Evolutionary conservation across 92 coral and sea anemone genomes (phyloP).

Genomic region (Zoanthus solanderi): DNA sequence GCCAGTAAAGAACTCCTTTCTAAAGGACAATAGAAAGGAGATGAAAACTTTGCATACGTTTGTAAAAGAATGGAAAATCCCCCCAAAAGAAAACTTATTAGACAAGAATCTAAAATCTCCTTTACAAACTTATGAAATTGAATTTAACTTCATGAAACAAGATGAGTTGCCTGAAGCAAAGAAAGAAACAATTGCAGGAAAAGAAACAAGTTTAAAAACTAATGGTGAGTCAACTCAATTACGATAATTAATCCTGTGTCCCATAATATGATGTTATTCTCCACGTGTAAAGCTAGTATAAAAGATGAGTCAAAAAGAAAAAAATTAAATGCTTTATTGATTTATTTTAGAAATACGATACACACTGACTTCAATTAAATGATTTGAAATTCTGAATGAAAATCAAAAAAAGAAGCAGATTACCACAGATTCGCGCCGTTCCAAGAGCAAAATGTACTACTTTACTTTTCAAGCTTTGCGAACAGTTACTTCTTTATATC

Average conservation of each 20-base stretch:
- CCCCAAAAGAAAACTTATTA: background rate
- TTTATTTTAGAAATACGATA: no score
- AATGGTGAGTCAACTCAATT: background rate
- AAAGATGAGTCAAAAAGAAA: no score
- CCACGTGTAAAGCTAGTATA: no score
- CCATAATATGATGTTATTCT: no score
- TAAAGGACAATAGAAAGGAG: background rate
- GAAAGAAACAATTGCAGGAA: constrained; percentile 22
- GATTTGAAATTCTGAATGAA: no score
- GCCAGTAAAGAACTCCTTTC: background rate
- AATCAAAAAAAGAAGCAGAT: no score
- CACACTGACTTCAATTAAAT: no score
- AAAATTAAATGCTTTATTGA: no score
- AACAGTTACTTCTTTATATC: background rate
- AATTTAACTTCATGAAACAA: background rate
- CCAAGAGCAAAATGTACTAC: no score
- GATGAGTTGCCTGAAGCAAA: background rate
- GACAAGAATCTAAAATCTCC: background rate
- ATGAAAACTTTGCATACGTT: background rate
- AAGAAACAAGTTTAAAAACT: background rate
- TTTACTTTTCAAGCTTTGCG: no score
- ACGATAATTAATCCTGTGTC: no score
- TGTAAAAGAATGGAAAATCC: background rate
- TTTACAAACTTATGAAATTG: background rate
- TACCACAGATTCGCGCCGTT: no score